A percentile compares a stretch with the other conserved stretches of the same genome.
Evolutionary conservation across 2,113 vertebrate species (phyloP).

Genomic region (Gasterosteus aculeatus): DNA sequence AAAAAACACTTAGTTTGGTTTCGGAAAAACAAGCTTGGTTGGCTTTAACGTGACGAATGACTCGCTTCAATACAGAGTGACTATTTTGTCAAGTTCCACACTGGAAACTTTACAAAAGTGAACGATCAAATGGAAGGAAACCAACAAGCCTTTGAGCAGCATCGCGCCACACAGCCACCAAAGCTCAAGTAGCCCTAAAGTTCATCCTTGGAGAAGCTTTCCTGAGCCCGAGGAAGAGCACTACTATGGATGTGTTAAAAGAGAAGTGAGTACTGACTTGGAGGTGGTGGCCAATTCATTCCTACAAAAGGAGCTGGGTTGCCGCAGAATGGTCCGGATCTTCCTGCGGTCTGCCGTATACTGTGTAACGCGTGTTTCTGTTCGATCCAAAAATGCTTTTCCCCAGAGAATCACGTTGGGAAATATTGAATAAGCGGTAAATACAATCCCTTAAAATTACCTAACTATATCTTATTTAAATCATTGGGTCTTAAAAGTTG

Average conservation of each 20-base stretch:
- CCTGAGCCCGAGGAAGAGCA: neutral
- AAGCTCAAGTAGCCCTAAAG: neutral
- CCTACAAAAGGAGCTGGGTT: neutral
- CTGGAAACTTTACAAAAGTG: neutral
- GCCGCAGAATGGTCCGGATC: neutral
- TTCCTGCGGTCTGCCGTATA: too few relatives aligned
- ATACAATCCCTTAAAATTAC: neutral
- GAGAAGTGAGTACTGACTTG: neutral
- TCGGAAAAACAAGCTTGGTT: neutral
- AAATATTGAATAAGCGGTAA: neutral
- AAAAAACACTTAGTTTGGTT: neutral
- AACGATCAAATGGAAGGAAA: neutral
- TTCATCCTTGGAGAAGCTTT: neutral
- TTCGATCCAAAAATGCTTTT: neutral
- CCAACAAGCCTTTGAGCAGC: neutral
- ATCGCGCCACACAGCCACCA: neutral
- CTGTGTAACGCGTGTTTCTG: neutral
- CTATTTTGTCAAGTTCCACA: neutral
- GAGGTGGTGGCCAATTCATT: neutral
- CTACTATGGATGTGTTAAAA: neutral
- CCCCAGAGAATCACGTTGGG: neutral
- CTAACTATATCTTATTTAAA: neutral
- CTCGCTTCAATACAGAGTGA: neutral
- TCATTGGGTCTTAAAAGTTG: neutral
- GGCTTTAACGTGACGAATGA: neutral